A percentile compares a stretch with the other conserved stretches of the same genome.
These are phyloP conservation scores for Neopipo cinnamomea DNA, from an alignment of 2,113 vertebrate species.

Conservation along the genomic window DNA sequence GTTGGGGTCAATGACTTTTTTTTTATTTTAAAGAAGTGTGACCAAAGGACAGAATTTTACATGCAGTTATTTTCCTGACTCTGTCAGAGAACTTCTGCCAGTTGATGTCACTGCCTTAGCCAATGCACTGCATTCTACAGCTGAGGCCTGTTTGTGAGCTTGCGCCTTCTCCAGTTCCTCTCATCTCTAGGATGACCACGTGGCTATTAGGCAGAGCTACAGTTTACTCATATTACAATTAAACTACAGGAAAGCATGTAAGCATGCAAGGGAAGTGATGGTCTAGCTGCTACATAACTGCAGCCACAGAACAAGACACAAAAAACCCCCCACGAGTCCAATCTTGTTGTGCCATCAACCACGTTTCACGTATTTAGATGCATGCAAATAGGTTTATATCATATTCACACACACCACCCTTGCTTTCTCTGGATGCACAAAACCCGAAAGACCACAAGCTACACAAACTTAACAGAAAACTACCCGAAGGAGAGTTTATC, in stretches of 20 bases:
- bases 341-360: neutral
- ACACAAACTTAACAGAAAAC: neutral
- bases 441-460: neutral
- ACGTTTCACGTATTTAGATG: neutral
- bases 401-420: neutral
- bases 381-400: neutral
- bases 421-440: neutral
- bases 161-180: conserved; percentile 16
- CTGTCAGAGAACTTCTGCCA: neutral
- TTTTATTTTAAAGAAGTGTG: neutral
- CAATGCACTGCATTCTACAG: neutral
- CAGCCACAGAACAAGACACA: neutral
- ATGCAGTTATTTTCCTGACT: neutral
- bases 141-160: neutral
- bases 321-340: neutral
- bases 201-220: conserved; percentile 22
- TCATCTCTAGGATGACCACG: conserved; percentile 19
- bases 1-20: neutral
- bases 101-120: neutral
- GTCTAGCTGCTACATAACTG: conserved; percentile 48
- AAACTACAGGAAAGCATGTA: conserved; percentile 58
- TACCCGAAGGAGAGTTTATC: neutral
- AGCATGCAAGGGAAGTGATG: conserved; percentile 49
- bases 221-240: conserved; percentile 48
- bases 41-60: neutral